Base-by-base conservation (phyloP, 2,888 invertebrate genomes). In the Spialia ferax region DNA sequence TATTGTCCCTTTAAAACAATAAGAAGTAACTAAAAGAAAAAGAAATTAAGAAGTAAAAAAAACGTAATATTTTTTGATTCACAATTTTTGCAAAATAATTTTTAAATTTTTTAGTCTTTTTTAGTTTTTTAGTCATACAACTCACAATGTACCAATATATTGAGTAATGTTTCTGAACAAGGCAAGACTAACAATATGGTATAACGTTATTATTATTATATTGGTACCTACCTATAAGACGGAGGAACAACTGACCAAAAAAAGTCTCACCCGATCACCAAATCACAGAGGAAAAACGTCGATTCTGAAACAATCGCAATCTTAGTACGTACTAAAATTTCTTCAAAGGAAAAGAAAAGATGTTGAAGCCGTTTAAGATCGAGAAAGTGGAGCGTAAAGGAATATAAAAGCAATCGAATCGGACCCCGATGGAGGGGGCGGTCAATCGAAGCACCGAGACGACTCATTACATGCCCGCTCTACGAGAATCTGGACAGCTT, bases 381-480 rank as follows among this genome's bases (percentile, higher is more conserved):
- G 77, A 81, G 82, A 84, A 82, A 81, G 82, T 75, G 77, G 81
- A 81, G 79, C 81, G 84, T 83, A 84, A 86, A 87, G 86, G 86
- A 86, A 82, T 88, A 87, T 83, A 86, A 87, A 86, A 78, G 80
- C 82, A 81, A 86, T 86, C 81, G 87, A 87, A 89, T 88, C 85
- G 87, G 82, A 75, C 73, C 75, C 77, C 81, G 78, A 83, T 85
- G 78, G 79, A 79, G 76, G 80, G 82, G 86, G 86, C 85, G 89
- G 91, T 89, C 91, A 91, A 91, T 91, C 81, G 88, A 92, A 87
- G 81, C 89, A 84, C 77, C 80, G 86, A 86, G 86, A 83, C 84
- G 83, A 84, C 88, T 91, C 91, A 91, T 92, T 92, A 91, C 85
- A 80, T 73, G 79, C 74, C 78, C 75, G 73, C 75, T 79, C 75